Conservation (phyloP, 2,797 vertebrate species). For the Novumbra hubbsi region DNA sequence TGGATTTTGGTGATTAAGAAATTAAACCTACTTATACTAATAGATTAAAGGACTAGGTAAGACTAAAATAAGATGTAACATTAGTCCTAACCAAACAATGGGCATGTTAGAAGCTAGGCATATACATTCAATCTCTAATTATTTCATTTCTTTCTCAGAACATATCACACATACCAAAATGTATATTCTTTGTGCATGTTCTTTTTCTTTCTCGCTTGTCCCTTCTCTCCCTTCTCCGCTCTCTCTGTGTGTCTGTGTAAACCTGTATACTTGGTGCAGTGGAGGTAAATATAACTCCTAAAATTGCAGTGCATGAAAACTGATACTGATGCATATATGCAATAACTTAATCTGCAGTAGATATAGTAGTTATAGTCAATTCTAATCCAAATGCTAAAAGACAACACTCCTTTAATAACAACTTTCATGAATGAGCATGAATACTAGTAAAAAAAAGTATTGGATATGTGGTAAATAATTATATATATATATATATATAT, state of each 20-base stretch:
- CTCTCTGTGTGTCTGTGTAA: not conserved
- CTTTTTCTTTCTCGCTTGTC: not conserved
- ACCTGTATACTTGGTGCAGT: not conserved
- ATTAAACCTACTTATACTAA: not conserved
- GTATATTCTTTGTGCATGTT: not conserved
- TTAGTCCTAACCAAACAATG: not conserved
- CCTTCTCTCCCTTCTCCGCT: not conserved
- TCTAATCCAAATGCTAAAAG: not conserved
- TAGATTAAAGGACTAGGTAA: not conserved
- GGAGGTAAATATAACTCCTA: not conserved
- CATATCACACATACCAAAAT: not conserved
- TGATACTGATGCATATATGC: not conserved
- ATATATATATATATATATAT: no score
- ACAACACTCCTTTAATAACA: not conserved
- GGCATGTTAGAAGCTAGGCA: not conserved
- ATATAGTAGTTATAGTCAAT: not conserved
- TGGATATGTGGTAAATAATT: not conserved
- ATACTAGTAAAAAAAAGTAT: no score
- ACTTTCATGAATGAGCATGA: not conserved
- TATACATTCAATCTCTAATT: not conserved
- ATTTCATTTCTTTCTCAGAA: not conserved
- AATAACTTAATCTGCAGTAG: not conserved
- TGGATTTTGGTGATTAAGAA: not conserved
- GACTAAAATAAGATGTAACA: not conserved
- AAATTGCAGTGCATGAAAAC: not conserved